Base-by-base conservation (phyloP, 2,113 vertebrate species). In the Datnioides undecimradiatus region DNA sequence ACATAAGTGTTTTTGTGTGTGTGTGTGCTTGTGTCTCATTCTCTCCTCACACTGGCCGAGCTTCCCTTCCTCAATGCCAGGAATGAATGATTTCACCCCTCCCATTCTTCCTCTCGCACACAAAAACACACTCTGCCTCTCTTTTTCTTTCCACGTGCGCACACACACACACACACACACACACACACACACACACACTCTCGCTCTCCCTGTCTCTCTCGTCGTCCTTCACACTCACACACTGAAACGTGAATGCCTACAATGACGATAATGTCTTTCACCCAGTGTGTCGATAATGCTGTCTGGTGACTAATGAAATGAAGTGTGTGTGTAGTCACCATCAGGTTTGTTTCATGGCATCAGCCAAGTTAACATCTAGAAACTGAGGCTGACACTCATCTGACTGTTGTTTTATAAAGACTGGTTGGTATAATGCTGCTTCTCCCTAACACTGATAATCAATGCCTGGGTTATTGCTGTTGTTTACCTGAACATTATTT, bases 11-110 rank as follows among this genome's bases (percentile, higher is more conserved):
- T 3, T 25, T 4, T 41, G 21, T 51, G 40, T 25, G 29, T 46
- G 54, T 49, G 38, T 48, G 43, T 21, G 46, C 69, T 7, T 54
- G 8, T n/a, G 6, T 69, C 13, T 0, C 8, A 55, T 5, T n/a
- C 57, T 73, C 9, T 79, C 48, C 34, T 67, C 62, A 34, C 54
- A 21, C 45, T 82, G 83, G 69, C 79, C 8, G 9, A 76, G 64
- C 64, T 52, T 52, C n/a, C 55, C 29, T 12, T 74, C 52, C 54
- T 65, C 83, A 73, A 27, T 72, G 67, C 72, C 84, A 79, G 70
- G 51, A 86, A 76, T 86, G 17, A 91, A 87, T 86, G 69, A 87
- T 79, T 88, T 87, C 76, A 81, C 49, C 66, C 76, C 73, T 65
- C 51, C 58, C 59, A 21, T 82, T 78, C 62, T 78, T 25, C 12